Conservation (phyloP, 2,113 vertebrate species). For the Dryoscopus gambensis region DNA sequence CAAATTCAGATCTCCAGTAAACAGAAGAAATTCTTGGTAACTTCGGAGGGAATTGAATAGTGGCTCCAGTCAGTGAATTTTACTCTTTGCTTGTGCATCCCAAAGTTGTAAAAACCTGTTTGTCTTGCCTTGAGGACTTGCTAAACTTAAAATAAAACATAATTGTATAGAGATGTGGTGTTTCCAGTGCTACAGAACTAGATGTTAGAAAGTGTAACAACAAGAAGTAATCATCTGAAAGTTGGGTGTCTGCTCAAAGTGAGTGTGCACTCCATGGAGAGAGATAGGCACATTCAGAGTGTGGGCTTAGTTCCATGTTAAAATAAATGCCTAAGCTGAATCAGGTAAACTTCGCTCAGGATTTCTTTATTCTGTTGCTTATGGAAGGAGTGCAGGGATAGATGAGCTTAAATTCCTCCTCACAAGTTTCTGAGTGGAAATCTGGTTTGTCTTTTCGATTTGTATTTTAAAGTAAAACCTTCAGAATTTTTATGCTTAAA, state of each 20-base stretch:
- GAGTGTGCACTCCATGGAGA: neutral
- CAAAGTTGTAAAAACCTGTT: neutral
- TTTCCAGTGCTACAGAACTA: neutral
- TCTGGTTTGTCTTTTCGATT: neutral
- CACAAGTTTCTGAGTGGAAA: neutral
- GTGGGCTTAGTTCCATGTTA: neutral
- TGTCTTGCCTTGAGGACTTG: neutral
- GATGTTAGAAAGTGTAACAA: neutral
- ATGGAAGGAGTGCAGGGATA: neutral
- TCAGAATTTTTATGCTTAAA: neutral
- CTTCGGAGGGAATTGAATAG: neutral
- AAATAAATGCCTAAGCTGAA: neutral
- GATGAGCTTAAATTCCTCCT: neutral
- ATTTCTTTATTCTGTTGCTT: neutral
- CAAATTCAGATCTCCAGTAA: neutral
- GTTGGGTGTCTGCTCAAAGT: neutral
- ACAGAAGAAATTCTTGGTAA: neutral
- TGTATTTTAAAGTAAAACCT: neutral
- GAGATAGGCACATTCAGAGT: neutral
- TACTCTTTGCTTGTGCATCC: neutral
- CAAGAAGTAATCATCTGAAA: neutral
- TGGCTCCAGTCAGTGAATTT: neutral
- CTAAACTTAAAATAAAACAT: constrained; percentile 2
- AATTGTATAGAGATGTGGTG: neutral
- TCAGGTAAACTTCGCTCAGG: neutral